Percentiles rank a stretch among this genome's conserved stretches.
Conservation (phyloP, 2,113 vertebrate species). For the Rhagologus leucostigma region DNA sequence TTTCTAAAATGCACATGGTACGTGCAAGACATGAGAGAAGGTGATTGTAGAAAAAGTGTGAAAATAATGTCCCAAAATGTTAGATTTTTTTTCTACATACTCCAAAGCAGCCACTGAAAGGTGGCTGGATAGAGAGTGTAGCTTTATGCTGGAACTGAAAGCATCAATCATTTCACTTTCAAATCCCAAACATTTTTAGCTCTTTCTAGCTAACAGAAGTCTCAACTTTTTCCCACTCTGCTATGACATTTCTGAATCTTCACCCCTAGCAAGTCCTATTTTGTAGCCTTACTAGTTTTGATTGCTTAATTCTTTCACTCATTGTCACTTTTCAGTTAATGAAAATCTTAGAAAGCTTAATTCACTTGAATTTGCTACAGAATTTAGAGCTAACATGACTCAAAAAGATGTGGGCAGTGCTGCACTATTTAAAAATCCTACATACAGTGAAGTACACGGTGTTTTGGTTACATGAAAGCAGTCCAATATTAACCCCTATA, state of each 20-base stretch:
- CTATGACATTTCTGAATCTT: conserved; percentile 11
- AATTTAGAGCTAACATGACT: not conserved
- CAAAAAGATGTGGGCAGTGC: conserved; percentile 31
- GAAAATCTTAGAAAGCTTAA: conserved; percentile 52
- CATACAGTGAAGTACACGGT: not conserved
- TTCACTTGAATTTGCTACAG: conserved; percentile 22
- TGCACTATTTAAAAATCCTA: conserved; percentile 26
- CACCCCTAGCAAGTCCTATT: not conserved
- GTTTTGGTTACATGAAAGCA: not conserved
- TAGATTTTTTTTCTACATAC: not conserved
- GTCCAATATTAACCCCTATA: not conserved
- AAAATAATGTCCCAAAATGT: not conserved
- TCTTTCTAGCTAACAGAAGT: not conserved
- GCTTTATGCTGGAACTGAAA: not conserved
- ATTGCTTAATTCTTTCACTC: conserved; percentile 31
- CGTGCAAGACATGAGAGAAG: not conserved
- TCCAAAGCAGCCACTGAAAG: not conserved
- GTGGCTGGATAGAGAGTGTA: not conserved
- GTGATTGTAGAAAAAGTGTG: not conserved
- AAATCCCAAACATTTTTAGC: not conserved
- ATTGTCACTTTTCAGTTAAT: conserved; percentile 48
- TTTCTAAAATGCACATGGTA: not conserved
- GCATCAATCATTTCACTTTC: not conserved
- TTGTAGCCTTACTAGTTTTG: not conserved
- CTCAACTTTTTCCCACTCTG: conserved; percentile 1